These are phyloP conservation scores for Microctenopoma stevenorrisi DNA, from an alignment of 2,797 vertebrate genomes.

Conservation along the genomic window DNA sequence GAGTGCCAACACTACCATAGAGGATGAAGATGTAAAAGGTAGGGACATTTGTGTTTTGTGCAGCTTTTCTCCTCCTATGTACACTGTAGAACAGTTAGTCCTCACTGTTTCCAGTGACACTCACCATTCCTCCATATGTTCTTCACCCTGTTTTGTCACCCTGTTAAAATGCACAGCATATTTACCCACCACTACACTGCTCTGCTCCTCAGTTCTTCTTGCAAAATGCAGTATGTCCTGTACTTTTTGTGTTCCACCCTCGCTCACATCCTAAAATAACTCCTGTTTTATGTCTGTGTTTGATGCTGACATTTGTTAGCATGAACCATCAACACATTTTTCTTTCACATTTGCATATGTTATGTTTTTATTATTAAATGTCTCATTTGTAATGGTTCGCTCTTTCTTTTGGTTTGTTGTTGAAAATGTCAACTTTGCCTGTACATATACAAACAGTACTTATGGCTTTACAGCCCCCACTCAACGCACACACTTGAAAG, in stretches of 20 bases:
- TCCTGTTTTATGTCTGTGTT: slow-evolving; percentile 9
- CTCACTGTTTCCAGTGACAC: neutral
- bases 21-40: slow-evolving; percentile 98
- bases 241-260: slow-evolving; percentile 25
- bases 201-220: slow-evolving; percentile 15
- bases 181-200: slow-evolving; percentile 1
- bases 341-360: neutral
- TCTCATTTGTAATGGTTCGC: slow-evolving; percentile 30
- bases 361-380: slow-evolving; percentile 31
- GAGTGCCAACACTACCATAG: slow-evolving; percentile 96
- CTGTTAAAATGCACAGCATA: slow-evolving; percentile 9
- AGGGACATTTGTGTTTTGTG: slow-evolving; percentile 29
- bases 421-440: slow-evolving; percentile 35
- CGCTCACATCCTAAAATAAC: slow-evolving; percentile 14
- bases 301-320: slow-evolving; percentile 15
- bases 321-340: neutral
- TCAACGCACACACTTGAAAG: slow-evolving; percentile 43
- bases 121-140: slow-evolving; percentile 15
- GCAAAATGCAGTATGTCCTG: slow-evolving; percentile 20
- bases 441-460: slow-evolving; percentile 23
- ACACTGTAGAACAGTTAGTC: neutral
- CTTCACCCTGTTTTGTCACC: slow-evolving; percentile 14
- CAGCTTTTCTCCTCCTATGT: neutral
- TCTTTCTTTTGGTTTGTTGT: slow-evolving; percentile 34
- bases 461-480: slow-evolving; percentile 24